These are phyloP conservation scores for Microchirus variegatus DNA, from an alignment of 2,797 vertebrate species.

Conservation along the genomic window DNA sequence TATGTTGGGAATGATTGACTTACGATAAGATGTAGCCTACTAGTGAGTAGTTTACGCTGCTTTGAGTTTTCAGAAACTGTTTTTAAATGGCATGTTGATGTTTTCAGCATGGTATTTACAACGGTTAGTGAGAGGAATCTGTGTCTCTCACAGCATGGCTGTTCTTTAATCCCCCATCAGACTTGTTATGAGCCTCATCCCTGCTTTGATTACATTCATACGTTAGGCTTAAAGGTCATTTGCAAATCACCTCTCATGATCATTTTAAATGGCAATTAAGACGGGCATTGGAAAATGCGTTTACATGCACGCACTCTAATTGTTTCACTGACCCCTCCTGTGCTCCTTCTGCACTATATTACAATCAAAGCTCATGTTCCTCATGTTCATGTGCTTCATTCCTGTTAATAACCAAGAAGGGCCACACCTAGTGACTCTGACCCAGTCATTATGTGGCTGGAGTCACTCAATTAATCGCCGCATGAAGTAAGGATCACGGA, in stretches of 20 bases:
- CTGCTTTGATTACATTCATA: slow-evolving; percentile 45
- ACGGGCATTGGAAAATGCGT: slow-evolving; percentile 64
- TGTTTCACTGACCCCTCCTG: slow-evolving; percentile 59
- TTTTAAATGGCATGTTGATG: too few relatives aligned
- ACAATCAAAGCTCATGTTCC: slow-evolving; percentile 11
- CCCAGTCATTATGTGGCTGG: slow-evolving; percentile 13
- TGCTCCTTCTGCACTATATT: slow-evolving; percentile 21
- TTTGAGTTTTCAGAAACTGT: too few relatives aligned
- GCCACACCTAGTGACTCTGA: slow-evolving; percentile 39
- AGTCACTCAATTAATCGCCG: slow-evolving; percentile 10
- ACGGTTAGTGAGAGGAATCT: slow-evolving; percentile 11
- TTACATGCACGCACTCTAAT: slow-evolving; percentile 44
- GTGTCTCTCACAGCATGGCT: slow-evolving; percentile 6
- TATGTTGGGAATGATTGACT: too few relatives aligned
- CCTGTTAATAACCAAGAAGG: slow-evolving; percentile 43
- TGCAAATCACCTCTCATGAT: slow-evolving; percentile 41
- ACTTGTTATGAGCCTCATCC: slow-evolving; percentile 12
- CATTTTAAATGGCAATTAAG: slow-evolving; percentile 66
- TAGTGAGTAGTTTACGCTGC: too few relatives aligned
- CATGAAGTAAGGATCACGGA: not conserved
- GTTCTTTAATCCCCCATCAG: slow-evolving; percentile 20
- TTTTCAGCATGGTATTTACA: too few relatives aligned
- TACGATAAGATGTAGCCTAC: too few relatives aligned
- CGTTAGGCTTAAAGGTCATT: slow-evolving; percentile 53
- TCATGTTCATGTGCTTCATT: slow-evolving; percentile 33